phyloP scores from a whole-genome alignment of 2,888 invertebrate species.

The Ferdinandea cuprea region DNA sequence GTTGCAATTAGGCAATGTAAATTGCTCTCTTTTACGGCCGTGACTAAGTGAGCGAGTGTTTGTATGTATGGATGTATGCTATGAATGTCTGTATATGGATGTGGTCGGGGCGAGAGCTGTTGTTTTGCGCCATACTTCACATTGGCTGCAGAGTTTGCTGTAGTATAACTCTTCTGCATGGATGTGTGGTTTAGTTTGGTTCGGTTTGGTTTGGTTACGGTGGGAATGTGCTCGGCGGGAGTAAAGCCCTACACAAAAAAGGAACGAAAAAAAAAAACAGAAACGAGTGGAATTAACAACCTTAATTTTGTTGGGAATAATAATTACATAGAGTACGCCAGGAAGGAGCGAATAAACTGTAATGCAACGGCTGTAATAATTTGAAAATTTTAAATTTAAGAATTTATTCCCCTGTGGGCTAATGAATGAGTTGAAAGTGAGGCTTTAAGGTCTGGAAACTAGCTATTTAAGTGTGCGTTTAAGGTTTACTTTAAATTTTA shows the following conservation, averaged over 20 bases:
- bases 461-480: too few species aligned
- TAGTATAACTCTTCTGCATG: neutral
- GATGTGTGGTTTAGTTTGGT: too few species aligned
- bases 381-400: conserved; percentile 1
- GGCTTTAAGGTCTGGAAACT: too few species aligned
- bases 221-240: neutral
- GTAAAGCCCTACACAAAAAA: neutral
- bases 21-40: conserved; percentile 50
- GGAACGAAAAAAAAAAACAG: neutral
- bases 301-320: conserved; percentile 48
- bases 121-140: neutral
- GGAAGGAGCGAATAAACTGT: neutral
- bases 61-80: too few species aligned
- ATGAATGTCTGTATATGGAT: conserved; percentile 10
- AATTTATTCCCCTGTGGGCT: neutral
- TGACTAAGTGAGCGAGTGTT: conserved; percentile 36
- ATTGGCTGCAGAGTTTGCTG: neutral
- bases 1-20: conserved; percentile 70
- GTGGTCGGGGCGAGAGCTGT: conserved; percentile 10
- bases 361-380: conserved; percentile 4
- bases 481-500: too few species aligned
- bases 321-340: conserved; percentile 21
- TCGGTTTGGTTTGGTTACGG: conserved; percentile 8
- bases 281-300: conserved; percentile 38
- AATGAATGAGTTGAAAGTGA: too few species aligned